These are phyloP conservation scores for Hozukius guyotensis DNA, from an alignment of 2,797 vertebrate species.

Conservation along the genomic window DNA sequence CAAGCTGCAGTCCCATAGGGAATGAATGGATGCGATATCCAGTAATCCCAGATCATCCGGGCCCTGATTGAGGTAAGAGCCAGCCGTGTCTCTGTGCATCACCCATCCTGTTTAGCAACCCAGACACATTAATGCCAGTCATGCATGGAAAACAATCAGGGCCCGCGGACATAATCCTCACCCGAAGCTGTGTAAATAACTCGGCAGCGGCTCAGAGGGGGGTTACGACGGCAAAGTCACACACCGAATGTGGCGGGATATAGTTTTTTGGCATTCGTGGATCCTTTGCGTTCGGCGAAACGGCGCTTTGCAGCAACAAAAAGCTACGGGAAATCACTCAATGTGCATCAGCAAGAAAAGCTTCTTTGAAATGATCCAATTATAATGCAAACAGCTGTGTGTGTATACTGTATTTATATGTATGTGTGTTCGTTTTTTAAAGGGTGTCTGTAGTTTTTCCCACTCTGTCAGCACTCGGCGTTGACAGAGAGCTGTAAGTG, in stretches of 20 bases:
- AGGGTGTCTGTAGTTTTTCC: conserved; percentile 33
- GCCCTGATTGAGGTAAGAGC: conserved; percentile 70
- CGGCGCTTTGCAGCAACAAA: conserved; percentile 21
- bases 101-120: conserved; percentile 61
- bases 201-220: conserved; percentile 42
- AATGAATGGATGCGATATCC: conserved; percentile 62
- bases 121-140: conserved; percentile 71
- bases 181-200: conserved; percentile 71
- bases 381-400: conserved; percentile 46
- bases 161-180: conserved; percentile 63
- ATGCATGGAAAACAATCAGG: conserved; percentile 72
- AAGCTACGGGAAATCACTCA: conserved; percentile 39
- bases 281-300: conserved; percentile 8
- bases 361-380: conserved; percentile 48
- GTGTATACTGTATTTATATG: neutral
- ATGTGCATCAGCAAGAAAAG: conserved; percentile 40
- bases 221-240: conserved; percentile 43
- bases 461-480: conserved; percentile 64
- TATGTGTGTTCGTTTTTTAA: conserved; percentile 19
- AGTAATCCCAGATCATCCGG: conserved; percentile 75
- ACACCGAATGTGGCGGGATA: conserved; percentile 38
- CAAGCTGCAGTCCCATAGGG: conserved; percentile 42
- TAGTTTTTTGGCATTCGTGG: conserved; percentile 51
- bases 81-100: conserved; percentile 56
- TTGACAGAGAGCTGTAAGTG: conserved; percentile 64